These are phyloP conservation scores for Dendrolimus pini DNA, from an alignment of 2,888 invertebrate genomes.

Conservation along the genomic window DNA sequence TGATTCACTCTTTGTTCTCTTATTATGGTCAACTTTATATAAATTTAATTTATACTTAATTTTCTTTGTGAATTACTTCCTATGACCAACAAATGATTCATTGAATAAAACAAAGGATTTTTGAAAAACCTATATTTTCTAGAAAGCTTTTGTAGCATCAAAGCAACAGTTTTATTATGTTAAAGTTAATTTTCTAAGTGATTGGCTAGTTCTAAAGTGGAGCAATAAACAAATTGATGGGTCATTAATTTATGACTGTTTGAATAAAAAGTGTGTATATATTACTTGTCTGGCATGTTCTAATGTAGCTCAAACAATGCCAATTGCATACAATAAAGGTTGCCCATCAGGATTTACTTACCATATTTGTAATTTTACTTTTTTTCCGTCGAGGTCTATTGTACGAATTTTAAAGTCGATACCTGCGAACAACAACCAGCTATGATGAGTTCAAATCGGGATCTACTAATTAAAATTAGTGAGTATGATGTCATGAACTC, in stretches of 20 bases:
- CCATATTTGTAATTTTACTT: slow-evolving; percentile 99
- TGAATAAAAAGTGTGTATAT: background rate
- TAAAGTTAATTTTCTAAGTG: background rate
- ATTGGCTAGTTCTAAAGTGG: background rate
- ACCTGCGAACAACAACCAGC: slow-evolving; percentile 79
- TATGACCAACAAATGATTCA: too few relatives aligned
- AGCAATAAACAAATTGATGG: background rate
- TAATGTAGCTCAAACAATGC: slow-evolving; percentile 8
- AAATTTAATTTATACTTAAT: too few relatives aligned
- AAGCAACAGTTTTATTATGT: too few relatives aligned
- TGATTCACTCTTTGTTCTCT: too few relatives aligned
- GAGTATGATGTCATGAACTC: slow-evolving; percentile 69
- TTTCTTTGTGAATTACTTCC: too few relatives aligned
- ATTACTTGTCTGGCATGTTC: background rate
- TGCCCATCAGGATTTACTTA: slow-evolving; percentile 60
- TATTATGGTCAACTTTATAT: too few relatives aligned
- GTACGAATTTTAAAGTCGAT: slow-evolving; percentile 99
- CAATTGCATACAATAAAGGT: slow-evolving; percentile 1
- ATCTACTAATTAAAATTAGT: slow-evolving; percentile 66
- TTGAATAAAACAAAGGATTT: too few relatives aligned
- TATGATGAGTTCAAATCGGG: slow-evolving; percentile 31
- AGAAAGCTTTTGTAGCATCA: too few relatives aligned
- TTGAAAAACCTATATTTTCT: too few relatives aligned
- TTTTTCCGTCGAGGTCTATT: slow-evolving; percentile 98
- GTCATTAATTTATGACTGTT: background rate